Evolutionary conservation across 2,113 vertebrate genomes (phyloP).

Genomic region (Thamnophis sirtalis): DNA sequence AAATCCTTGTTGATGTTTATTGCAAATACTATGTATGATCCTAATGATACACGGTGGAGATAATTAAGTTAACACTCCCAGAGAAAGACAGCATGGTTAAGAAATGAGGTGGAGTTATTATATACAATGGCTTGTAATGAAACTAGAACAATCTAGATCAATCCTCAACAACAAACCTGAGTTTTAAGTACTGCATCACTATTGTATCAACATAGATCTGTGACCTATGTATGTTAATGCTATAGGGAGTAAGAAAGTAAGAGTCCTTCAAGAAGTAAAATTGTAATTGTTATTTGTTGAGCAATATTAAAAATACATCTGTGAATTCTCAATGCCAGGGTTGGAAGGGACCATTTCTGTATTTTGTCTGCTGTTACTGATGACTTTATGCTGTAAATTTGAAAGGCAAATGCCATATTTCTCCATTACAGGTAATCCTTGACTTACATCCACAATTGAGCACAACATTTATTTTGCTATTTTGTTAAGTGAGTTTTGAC

Average conservation of each 20-base stretch:
- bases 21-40: background rate
- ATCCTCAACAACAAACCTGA: background rate
- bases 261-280: background rate
- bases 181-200: background rate
- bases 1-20: background rate
- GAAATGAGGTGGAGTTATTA: slow-evolving; percentile 8
- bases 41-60: slow-evolving; percentile 2
- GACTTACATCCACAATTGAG: too few relatives aligned
- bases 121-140: slow-evolving; percentile 17
- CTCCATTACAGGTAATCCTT: too few relatives aligned
- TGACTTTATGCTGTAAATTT: background rate
- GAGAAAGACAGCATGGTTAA: slow-evolving; percentile 28
- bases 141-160: slow-evolving; percentile 5
- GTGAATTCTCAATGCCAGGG: background rate
- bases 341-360: background rate
- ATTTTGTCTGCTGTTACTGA: background rate
- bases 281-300: background rate
- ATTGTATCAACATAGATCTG: background rate
- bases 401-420: background rate
- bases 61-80: background rate
- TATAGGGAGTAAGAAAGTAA: background rate
- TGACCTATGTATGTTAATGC: background rate
- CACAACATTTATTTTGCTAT: too few relatives aligned
- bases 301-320: background rate
- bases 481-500: too few relatives aligned